Conservation (phyloP, 2,888 invertebrate species). For the Coelopa pilipes region DNA sequence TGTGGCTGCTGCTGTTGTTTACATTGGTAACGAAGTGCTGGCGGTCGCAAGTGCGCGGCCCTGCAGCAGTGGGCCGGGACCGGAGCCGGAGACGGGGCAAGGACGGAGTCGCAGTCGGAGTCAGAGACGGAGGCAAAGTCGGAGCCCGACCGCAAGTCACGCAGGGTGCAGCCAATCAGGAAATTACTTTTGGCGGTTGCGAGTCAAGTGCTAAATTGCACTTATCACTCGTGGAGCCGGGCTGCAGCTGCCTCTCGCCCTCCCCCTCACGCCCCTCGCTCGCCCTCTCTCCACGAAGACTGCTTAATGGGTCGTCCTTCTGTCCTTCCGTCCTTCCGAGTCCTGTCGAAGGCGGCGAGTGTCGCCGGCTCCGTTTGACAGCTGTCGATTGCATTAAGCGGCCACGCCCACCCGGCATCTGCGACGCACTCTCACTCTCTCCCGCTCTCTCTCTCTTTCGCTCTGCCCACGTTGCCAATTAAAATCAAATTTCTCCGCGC, state of each 20-base stretch:
- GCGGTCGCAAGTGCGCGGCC: neutral
- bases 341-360: neutral
- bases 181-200: conserved; percentile 34
- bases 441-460: too few relatives aligned
- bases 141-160: conserved; percentile 7
- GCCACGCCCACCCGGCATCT: conserved; percentile 29
- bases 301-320: neutral
- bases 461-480: conserved; percentile 32
- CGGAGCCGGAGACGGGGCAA: neutral
- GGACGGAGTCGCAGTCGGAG: neutral
- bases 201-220: conserved; percentile 27
- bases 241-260: conserved; percentile 11
- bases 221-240: conserved; percentile 13
- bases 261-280: neutral
- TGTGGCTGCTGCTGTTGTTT: neutral
- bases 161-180: conserved; percentile 30
- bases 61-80: neutral
- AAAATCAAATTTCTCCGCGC: conserved; percentile 34
- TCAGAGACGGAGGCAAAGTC: neutral
- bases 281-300: neutral
- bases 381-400: conserved; percentile 29
- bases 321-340: neutral
- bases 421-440: too few relatives aligned
- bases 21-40: conserved; percentile 10
- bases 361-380: conserved; percentile 23